Base-by-base conservation (phyloP, 2,113 vertebrate species). In the Triplophysa dalaica region DNA sequence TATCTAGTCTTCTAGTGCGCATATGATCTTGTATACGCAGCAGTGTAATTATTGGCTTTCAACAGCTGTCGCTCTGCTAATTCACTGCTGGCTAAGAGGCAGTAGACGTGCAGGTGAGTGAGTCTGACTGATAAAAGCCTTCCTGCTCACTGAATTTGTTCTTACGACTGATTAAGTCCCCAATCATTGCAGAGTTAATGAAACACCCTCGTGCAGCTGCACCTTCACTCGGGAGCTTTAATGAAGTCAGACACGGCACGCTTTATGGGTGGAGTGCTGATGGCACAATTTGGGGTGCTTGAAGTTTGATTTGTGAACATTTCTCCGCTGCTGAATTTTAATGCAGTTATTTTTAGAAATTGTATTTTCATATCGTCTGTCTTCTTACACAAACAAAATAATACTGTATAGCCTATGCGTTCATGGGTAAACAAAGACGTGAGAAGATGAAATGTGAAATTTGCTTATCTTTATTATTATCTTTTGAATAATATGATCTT, bases 121-220 rank as follows among this genome's bases (percentile, higher is more conserved):
- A 89, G 90, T 90, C 91, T 88, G 87, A 85, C 90, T 91, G 90
- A 92, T 93, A 91, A 92, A 90, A 91, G 91, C 78, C 86, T 90
- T 92, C 92, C 88, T 91, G 90, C 89, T 91, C 88, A 88, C 90
- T 81, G 61, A 89, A 90, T 90, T 86, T 89, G 85, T 88, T 89
- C 90, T 91, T 91, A 89, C 89, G 89, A 90, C 80, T 91, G 89
- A 90, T 89, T 82, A 79, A 88, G 87, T 78, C 85, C 83, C 86
- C 89, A 91, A 89, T 90, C 87, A 89, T 83, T 86, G 86, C 84
- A 86, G 84, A 84, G 85, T 79, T 88, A 89, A 87, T 85, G 89
- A 82, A 87, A 83, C 78, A 84, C 80, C 75, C 87, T 66, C 61
- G 75, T 65, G 75, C 75, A 65, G 75, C 75, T 77, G 75, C 61